Evolutionary conservation across 2,113 vertebrate genomes (phyloP), one percentile per base, ranked within the genome.

Genomic region (Zapornia atra): DNA sequence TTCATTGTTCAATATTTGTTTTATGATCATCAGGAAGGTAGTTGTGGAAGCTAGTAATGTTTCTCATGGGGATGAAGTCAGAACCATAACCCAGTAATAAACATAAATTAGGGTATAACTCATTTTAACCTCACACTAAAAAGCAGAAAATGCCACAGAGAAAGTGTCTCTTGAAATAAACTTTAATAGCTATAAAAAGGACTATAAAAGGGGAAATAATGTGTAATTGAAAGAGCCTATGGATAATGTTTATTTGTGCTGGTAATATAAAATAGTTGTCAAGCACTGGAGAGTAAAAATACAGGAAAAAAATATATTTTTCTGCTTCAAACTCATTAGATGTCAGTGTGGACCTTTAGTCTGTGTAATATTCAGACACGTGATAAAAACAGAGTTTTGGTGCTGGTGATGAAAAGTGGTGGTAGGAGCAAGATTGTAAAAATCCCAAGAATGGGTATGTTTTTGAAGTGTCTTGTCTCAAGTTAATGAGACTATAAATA

Each of bases 1-100:
- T 92, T 83, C 34, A 65, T 96, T 97, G 86, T 95, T 98, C 93
- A 97, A 94, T 97, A 97, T 97, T 98, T 97, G 96, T 76, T 98
- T 98, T 98, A 98, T 94, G 91, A 94, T 94, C 86, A 94, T 63
- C 66, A 65, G 93, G 77, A 90, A 97, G 73, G 36, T 86, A 88
- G 73, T 69, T 95, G 70, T 85, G 64, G 81, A 96, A 97, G 76
- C 75, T 78, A 90, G 68, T 56, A 92, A 94, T 92, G 84, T 96
- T 97, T 97, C 97, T 95, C 93, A 59, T 94, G 97, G 82, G 97
- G 48, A 97, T 94, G 91, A 56, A 92, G 77, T 94, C 96, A 97
- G 94, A 97, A 95, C 89, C 86, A 93, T 96, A 94, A 97, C 46
- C 77, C 53, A 57, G 72, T 92, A 96, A 94, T 77, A 88, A 95